Conservation (phyloP, 2,113 vertebrate species). For the Theropithecus gelada region DNA sequence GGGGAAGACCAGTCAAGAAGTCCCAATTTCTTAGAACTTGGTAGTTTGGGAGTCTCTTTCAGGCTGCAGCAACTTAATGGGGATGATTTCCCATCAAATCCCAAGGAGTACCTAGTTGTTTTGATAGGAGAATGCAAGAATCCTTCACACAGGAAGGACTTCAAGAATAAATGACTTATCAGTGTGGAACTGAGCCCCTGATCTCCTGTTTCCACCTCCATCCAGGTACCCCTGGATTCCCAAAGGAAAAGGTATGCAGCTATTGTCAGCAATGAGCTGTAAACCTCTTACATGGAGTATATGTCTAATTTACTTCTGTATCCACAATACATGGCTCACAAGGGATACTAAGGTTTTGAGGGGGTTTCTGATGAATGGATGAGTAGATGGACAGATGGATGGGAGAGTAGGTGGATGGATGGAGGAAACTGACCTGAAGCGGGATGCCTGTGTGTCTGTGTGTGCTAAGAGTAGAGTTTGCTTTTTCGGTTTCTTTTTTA, state of each 20-base stretch:
- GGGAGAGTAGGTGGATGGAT: not conserved
- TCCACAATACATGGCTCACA: not conserved
- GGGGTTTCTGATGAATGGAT: not conserved
- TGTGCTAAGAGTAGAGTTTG: not conserved
- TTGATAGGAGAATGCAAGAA: not conserved
- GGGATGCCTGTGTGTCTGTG: not conserved
- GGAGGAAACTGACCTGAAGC: not conserved
- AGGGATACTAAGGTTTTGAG: not conserved
- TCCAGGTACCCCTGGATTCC: not conserved
- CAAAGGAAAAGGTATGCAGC: not conserved
- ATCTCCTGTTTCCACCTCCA: slow-evolving; percentile 13
- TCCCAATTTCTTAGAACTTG: not conserved
- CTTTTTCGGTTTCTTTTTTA: slow-evolving; percentile 21
- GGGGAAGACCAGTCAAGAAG: not conserved
- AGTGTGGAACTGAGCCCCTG: not conserved
- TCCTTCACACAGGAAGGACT: not conserved
- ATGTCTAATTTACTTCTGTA: slow-evolving; percentile 35
- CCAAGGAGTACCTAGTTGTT: not conserved
- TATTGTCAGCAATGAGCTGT: not conserved
- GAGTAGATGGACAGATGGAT: too few relatives aligned
- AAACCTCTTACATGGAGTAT: slow-evolving; percentile 27
- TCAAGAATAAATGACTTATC: slow-evolving; percentile 31
- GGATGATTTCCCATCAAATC: not conserved
- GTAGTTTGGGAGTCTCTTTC: not conserved
- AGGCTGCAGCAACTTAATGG: not conserved